Conservation (phyloP, 2,113 vertebrate genomes). For the Xenopus laevis region DNA sequence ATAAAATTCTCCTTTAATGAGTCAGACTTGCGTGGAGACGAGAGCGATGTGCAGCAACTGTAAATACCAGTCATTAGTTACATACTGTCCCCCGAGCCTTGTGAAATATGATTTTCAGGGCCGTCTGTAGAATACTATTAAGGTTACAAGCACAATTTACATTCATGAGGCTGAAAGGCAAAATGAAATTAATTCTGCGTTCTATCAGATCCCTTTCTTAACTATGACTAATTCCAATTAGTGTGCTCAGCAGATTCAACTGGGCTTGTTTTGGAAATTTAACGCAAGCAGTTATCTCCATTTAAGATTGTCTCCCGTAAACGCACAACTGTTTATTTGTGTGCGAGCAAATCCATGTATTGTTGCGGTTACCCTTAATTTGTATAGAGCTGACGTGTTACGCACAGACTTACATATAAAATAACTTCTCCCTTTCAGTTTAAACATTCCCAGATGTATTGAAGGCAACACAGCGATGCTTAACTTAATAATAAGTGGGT, state of each 20-base stretch:
- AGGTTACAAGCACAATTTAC: conserved; percentile 71
- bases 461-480: too few relatives aligned
- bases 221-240: conserved; percentile 69
- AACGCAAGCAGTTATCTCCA: conserved; percentile 52
- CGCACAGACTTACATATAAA: too few relatives aligned
- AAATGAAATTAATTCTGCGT: conserved; percentile 54
- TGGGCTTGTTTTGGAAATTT: conserved; percentile 53
- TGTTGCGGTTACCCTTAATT: too few relatives aligned
- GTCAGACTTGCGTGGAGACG: conserved; percentile 57
- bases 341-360: too few relatives aligned
- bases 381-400: too few relatives aligned
- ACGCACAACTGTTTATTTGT: too few relatives aligned
- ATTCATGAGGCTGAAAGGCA: conserved; percentile 67
- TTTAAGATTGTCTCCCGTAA: conserved; percentile 42
- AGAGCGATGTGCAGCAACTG: conserved; percentile 57
- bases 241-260: conserved; percentile 57
- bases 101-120: conserved; percentile 69
- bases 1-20: conserved; percentile 51
- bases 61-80: conserved; percentile 76
- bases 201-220: conserved; percentile 45
- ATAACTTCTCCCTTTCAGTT: too few relatives aligned
- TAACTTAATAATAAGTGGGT: too few relatives aligned
- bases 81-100: conserved; percentile 72
- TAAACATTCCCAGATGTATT: too few relatives aligned
- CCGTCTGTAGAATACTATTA: conserved; percentile 66